Percentiles rank a stretch among this genome's conserved stretches.
phyloP scores from a whole-genome alignment of 2,113 vertebrate species.

The Tautogolabrus adspersus region DNA sequence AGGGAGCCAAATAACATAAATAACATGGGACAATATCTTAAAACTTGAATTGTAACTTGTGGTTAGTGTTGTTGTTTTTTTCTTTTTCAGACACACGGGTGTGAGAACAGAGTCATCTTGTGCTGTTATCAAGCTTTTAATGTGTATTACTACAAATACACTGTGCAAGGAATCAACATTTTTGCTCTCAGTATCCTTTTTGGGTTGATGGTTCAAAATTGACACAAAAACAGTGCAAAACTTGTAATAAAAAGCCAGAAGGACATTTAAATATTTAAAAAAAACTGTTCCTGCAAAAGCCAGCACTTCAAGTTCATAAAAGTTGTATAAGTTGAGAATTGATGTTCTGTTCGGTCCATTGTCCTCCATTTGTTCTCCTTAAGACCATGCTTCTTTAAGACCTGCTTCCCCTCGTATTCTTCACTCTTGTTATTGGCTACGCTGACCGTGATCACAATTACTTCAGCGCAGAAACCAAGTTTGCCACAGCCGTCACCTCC shows the following conservation, averaged over 20 bases:
- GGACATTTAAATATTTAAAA: too few relatives aligned
- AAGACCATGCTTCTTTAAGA: slow-evolving; percentile 72
- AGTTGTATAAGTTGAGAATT: background rate
- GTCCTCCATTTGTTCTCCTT: slow-evolving; percentile 73
- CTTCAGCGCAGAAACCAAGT: slow-evolving; percentile 82
- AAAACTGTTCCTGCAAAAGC: too few relatives aligned
- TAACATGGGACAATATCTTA: background rate
- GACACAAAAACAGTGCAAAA: too few relatives aligned
- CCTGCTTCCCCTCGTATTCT: slow-evolving; percentile 85
- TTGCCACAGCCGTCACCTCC: slow-evolving; percentile 84
- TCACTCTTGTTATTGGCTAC: slow-evolving; percentile 87
- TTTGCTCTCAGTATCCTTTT: slow-evolving; percentile 89
- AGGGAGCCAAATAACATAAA: too few relatives aligned
- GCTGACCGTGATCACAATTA: slow-evolving; percentile 81
- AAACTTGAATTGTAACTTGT: background rate
- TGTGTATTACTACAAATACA: slow-evolving; percentile 88
- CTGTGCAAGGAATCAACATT: slow-evolving; percentile 85
- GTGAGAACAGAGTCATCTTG: slow-evolving; percentile 77
- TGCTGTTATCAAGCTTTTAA: slow-evolving; percentile 86
- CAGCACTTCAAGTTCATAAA: background rate
- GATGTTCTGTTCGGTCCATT: background rate
- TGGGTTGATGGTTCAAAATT: background rate
- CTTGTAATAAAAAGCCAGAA: too few relatives aligned
- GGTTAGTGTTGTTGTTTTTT: background rate
- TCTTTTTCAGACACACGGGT: slow-evolving; percentile 62